phyloP scores from a whole-genome alignment of 1,140 invertebrate genomes.

The Ruditapes philippinarum region DNA sequence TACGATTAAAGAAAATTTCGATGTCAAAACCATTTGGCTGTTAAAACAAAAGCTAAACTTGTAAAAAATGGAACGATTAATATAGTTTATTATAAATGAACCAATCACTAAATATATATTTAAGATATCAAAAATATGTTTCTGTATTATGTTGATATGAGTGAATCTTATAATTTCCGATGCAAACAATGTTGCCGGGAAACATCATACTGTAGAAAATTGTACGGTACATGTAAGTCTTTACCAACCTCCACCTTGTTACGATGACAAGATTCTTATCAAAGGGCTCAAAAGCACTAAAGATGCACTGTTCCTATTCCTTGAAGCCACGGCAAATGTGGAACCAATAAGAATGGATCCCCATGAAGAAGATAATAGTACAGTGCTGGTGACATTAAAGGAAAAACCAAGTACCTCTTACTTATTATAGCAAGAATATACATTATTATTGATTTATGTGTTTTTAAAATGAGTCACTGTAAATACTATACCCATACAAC shows the following conservation, averaged over 20 bases:
- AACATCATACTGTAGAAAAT: not conserved
- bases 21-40: too few species aligned
- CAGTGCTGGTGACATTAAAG: not conserved
- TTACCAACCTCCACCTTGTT: not conserved
- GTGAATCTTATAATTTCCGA: not conserved
- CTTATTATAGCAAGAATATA: too few species aligned
- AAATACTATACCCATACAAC: too few species aligned
- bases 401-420: not conserved
- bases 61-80: too few species aligned
- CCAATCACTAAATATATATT: too few species aligned
- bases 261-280: slow-evolving; percentile 7
- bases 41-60: too few species aligned
- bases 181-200: not conserved
- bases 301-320: not conserved
- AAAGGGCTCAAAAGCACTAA: slow-evolving; percentile 8
- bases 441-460: too few species aligned
- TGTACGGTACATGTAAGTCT: not conserved
- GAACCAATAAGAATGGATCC: not conserved
- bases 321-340: not conserved
- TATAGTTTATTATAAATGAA: too few species aligned
- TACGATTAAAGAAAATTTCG: too few species aligned
- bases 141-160: too few species aligned
- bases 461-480: too few species aligned
- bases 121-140: too few species aligned
- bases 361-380: not conserved